Evolutionary conservation across 2,888 invertebrate genomes (phyloP), one percentile per base, ranked within the genome.

Genomic region (Eristalis intricaria): DNA sequence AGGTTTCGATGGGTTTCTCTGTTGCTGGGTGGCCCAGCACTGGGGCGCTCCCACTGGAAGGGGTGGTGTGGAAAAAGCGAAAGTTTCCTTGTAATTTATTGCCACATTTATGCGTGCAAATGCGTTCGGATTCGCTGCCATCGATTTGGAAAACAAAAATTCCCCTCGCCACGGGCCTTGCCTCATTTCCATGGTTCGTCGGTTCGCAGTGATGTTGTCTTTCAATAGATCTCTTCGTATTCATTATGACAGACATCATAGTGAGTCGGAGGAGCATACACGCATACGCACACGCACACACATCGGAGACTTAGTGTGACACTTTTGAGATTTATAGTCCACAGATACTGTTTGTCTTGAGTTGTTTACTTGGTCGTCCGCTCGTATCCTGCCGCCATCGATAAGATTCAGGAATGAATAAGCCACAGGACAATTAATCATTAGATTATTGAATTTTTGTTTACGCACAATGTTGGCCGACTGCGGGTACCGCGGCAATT

Each of bases 211-310:
- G 73, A 11, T 82, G 89, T 89, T 85, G 74, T 56, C 89, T 89
- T 89, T 90, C 89, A 90, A 81, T 90, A 89, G 87, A 84, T 87
- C 79, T 84, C 63, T 75, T n/a, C 19, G 90, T 90, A 90, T 91
- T 90, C 90, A 90, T 90, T 91, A 90, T 91, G 91, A 91, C 91
- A 91, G 91, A 90, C 91, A 90, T 91, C 91, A 91, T 90, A 90
- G 90, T 89, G 90, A 89, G 88, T 90, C 87, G 58, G 58, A 56
- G 71, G 38, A 43, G 29, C 68, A 50, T 23, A 8, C 35, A 22
- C 8, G 50, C 50, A 8, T 58, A 22, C 13, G 2, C 50, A 7
- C 64, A 64, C 50, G 35, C 26, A 32, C 35, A 70, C 69, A 84
- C 70, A 84, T 84, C 69, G 43, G 32, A 26, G 58, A 65, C 66